A percentile compares a stretch with the other conserved stretches of the same genome.
Evolutionary conservation across 2,888 invertebrate genomes (phyloP).

Genomic region (Tridacna gigas): DNA sequence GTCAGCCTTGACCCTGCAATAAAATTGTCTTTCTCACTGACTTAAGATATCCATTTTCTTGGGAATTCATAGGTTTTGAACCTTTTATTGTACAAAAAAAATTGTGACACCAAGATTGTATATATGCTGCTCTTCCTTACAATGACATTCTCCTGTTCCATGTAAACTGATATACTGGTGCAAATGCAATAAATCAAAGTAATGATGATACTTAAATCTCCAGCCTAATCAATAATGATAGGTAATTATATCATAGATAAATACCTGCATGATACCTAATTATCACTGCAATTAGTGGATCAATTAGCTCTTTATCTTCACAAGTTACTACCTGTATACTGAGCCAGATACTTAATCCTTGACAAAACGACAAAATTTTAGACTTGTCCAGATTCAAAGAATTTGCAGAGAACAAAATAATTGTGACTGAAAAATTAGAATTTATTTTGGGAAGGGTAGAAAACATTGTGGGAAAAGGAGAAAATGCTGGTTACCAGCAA

Average conservation of each 20-base stretch:
- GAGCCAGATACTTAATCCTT: neutral
- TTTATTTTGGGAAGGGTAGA: neutral
- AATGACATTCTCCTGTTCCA: neutral
- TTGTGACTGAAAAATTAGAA: neutral
- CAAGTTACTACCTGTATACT: too few species aligned
- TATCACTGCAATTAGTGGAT: neutral
- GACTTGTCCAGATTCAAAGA: neutral
- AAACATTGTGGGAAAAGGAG: neutral
- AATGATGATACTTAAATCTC: neutral
- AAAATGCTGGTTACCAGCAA: neutral
- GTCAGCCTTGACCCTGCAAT: too few species aligned
- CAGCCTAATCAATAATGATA: constrained; percentile 8
- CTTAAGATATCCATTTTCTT: too few species aligned
- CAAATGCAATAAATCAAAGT: neutral
- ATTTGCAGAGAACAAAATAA: neutral
- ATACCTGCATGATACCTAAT: neutral
- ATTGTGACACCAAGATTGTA: neutral
- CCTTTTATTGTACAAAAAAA: neutral
- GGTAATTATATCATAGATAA: constrained; percentile 16
- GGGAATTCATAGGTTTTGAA: too few species aligned
- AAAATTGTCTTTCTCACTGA: too few species aligned
- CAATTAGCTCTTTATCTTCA: neutral
- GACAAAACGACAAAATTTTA: neutral
- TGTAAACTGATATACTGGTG: neutral
- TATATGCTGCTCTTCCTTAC: neutral